Evolutionary conservation across 2,888 invertebrate species (phyloP), one percentile per base, ranked within the genome.

Genomic region (Mythimna ferrago): DNA sequence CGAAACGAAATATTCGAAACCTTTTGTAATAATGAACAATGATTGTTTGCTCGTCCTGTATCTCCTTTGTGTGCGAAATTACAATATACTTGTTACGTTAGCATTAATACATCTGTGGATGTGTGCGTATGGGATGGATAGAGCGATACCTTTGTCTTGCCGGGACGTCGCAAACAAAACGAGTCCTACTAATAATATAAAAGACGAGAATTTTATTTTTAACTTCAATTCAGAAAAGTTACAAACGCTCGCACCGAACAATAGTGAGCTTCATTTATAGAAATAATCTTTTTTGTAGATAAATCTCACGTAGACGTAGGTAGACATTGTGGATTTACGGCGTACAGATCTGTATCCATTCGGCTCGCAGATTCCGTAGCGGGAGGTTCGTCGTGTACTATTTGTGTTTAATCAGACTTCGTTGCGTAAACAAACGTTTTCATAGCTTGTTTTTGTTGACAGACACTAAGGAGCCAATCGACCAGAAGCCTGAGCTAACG

Each of bases 1-100:
- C 94, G 95, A 96, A 95, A 94, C 94, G 93, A 93, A 96, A 95
- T 94, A 95, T 95, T 94, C 92, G 92, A 95, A 94, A 95, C 92
- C 96, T 95, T 96, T 96, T 96, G 95, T 96, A 94, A 95, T 95
- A 96, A 96, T 95, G 95, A 95, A 96, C 96, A 96, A 95, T 95
- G 95, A 96, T 96, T 96, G 95, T 96, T 96, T 95, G 96, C 94
- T 92, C 94, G 95, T 95, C 94, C 95, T 93, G 92, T 94, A 94
- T 94, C 94, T 93, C 87, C 93, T 96, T 95, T 96, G 96, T 96
- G 95, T 95, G 95, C 95, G 89, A 96, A 96, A 96, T 96, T 96
- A 96, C 96, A 96, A 96, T 96, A 94, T 94, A 94, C 94, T 96
- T 95, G 95, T 95, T 95, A 96, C 94, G 92, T 94, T 94, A 92